phyloP scores from a whole-genome alignment of 2,888 invertebrate genomes.

The Meta bourneti region DNA sequence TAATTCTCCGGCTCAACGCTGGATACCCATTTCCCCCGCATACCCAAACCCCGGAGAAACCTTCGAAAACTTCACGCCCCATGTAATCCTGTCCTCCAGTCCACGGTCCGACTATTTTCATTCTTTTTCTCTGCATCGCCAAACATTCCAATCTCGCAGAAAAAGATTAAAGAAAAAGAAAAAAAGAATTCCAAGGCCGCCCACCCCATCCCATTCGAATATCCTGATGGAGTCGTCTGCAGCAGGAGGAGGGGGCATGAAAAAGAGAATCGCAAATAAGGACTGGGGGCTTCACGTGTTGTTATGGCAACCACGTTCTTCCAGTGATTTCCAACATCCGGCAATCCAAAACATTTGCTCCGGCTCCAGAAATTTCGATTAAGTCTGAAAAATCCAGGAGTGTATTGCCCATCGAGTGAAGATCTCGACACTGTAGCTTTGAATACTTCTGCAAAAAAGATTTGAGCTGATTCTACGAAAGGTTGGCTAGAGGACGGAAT shows the following conservation, averaged over 20 bases:
- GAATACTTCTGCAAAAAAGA: background rate
- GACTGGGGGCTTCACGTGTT: background rate
- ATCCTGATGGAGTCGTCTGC: background rate
- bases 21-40: background rate
- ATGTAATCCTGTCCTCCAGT: background rate
- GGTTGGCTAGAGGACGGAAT: too few species aligned
- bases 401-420: background rate
- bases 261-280: slow-evolving; percentile 21
- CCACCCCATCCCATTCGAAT: background rate
- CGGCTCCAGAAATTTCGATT: background rate
- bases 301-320: slow-evolving; percentile 37
- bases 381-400: background rate
- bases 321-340: slow-evolving; percentile 6
- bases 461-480: too few species aligned
- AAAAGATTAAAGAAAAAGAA: slow-evolving; percentile 1
- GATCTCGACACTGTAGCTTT: too few species aligned
- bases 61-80: slow-evolving; percentile 44
- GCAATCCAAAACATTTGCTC: slow-evolving; percentile 2
- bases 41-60: background rate
- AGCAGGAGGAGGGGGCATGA: background rate
- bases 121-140: slow-evolving; percentile 28
- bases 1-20: background rate
- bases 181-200: slow-evolving; percentile 1
- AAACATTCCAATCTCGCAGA: slow-evolving; percentile 40
- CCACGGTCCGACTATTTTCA: slow-evolving; percentile 21